Base-by-base conservation (phyloP, 2,797 vertebrate genomes). In the Rhyacichthys aspro region DNA sequence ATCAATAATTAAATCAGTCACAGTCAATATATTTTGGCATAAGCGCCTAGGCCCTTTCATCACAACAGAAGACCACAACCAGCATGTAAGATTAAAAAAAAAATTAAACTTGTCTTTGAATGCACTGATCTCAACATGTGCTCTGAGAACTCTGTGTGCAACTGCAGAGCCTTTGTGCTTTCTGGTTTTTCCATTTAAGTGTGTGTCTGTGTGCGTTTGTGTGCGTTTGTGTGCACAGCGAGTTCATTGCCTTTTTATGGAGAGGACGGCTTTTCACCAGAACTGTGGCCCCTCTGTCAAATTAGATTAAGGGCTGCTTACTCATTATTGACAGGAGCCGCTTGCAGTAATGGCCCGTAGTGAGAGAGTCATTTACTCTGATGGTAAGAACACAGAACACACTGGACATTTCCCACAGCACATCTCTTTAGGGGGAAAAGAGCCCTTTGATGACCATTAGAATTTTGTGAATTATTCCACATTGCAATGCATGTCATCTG, bases 1-100 rank as follows among this genome's bases (percentile, higher is more conserved):
- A 75, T 87, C 81, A 81, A 86, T 88, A 86, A 89, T 86, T 68
- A 59, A 81, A 87, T 88, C 76, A 86, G 65, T 85, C 79, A 86
- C 83, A 76, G 79, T 76, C 89, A 54, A 86, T 87, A 67, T 86
- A 81, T 56, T 86, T 80, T 59, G 57, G 82, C 74, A 72, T 68
- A 59, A 80, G 67, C 12, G 48, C 66, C 72, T 17, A 62, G 67
- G 75, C 78, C 49, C 75, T 74, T 82, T 86, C 76, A 87, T 84
- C 70, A 63, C 59, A 61, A 65, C 67, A 66, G 36, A 76, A 39
- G 62, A 68, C 50, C 12, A 33, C 55, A 55, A 56, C 45, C 46
- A 47, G 55, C 60, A 23, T 70, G 52, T 54, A 66, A 67, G 55
- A 46, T 2, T 2, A 28, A 36, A 43, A 38, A 36, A 43, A 38